Evolutionary conservation across 2,113 vertebrate genomes (phyloP).

Genomic region (Lophotis ruficrista): DNA sequence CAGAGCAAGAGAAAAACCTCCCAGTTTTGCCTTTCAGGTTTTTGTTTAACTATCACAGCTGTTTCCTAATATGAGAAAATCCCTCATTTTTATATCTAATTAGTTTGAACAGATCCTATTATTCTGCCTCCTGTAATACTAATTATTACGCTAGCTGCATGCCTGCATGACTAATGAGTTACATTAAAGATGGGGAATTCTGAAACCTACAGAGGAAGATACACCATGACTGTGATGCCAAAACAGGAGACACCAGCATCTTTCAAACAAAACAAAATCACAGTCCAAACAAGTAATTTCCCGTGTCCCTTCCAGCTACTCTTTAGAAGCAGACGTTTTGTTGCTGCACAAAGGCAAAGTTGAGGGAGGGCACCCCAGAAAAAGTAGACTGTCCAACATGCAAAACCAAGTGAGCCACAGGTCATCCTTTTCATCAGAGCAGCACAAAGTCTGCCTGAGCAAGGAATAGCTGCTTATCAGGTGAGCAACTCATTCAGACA

Average conservation of each 20-base stretch:
- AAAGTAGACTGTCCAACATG: background rate
- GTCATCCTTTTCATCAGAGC: background rate
- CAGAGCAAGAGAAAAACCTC: background rate
- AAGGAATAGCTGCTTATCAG: background rate
- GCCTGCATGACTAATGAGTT: constrained; percentile 64
- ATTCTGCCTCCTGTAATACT: constrained; percentile 50
- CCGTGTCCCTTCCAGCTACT: background rate
- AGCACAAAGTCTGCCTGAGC: background rate
- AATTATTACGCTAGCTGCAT: constrained; percentile 64
- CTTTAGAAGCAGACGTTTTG: background rate
- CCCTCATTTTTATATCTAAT: constrained; percentile 49
- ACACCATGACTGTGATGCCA: background rate
- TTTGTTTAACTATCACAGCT: constrained; percentile 29
- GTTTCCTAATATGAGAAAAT: constrained; percentile 53
- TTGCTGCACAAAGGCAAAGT: background rate
- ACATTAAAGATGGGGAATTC: constrained; percentile 31
- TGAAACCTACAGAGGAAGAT: constrained; percentile 56
- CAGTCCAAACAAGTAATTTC: background rate
- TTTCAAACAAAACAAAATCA: background rate
- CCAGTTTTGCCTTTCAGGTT: background rate
- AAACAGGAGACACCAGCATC: background rate
- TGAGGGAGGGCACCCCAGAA: background rate
- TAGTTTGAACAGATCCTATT: constrained; percentile 51
- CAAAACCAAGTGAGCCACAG: background rate
- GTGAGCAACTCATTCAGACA: background rate